phyloP scores from a whole-genome alignment of 2,888 invertebrate genomes.

The Ypsolopha sequella region DNA sequence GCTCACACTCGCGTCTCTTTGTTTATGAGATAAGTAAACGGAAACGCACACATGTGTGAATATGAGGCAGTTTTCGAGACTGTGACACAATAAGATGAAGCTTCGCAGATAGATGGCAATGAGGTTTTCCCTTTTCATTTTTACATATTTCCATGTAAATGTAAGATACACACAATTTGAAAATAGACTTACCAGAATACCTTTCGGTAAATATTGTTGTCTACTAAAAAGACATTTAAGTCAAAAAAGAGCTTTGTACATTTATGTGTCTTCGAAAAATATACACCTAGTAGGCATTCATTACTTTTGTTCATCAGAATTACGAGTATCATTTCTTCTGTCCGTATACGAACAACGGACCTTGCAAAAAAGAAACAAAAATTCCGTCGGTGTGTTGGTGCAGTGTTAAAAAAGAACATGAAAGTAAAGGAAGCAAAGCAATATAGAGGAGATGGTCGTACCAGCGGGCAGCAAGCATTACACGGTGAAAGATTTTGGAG shows the following conservation, averaged over 20 bases:
- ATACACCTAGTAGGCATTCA: too few relatives aligned
- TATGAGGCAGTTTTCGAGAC: background rate
- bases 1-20: slow-evolving; percentile 44
- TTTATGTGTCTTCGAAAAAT: too few relatives aligned
- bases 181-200: background rate
- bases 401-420: background rate
- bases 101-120: background rate
- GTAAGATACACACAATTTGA: background rate
- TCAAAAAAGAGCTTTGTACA: too few relatives aligned
- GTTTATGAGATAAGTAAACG: slow-evolving; percentile 26
- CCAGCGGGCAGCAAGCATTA: slow-evolving; percentile 13
- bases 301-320: too few relatives aligned
- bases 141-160: too few relatives aligned
- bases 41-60: slow-evolving; percentile 19
- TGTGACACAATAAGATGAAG: background rate
- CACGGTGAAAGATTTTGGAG: slow-evolving; percentile 33
- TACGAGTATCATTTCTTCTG: too few relatives aligned
- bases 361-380: background rate
- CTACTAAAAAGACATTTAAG: too few relatives aligned
- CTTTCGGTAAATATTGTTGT: too few relatives aligned
- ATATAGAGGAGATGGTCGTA: slow-evolving; percentile 8
- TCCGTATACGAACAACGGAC: background rate
- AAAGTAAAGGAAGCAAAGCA: slow-evolving; percentile 10
- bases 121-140: background rate
- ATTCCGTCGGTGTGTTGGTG: background rate